These are phyloP conservation scores for Epinephelus malabaricus DNA, from an alignment of 2,797 vertebrate species.

Conservation along the genomic window DNA sequence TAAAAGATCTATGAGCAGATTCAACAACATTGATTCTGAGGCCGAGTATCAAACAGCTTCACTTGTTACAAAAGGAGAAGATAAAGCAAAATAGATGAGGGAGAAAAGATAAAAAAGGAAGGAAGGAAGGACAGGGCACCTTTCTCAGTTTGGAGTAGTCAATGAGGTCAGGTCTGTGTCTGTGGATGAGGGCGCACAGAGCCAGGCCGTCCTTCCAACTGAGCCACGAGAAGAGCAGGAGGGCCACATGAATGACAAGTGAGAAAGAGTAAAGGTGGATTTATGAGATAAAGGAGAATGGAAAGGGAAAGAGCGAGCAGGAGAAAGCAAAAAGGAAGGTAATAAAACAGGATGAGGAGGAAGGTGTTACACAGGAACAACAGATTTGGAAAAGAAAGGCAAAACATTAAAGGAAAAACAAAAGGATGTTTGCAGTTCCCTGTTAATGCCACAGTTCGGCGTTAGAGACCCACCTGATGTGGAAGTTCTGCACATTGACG, in stretches of 20 bases:
- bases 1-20: neutral
- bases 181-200: slow-evolving; percentile 95
- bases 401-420: neutral
- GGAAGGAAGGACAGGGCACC: slow-evolving; percentile 72
- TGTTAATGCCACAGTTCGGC: slow-evolving; percentile 17
- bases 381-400: neutral
- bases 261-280: neutral
- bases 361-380: neutral
- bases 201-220: slow-evolving; percentile 96
- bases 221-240: slow-evolving; percentile 40
- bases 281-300: neutral
- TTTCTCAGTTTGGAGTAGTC: slow-evolving; percentile 95
- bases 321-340: neutral
- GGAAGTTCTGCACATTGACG: slow-evolving; percentile 98
- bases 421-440: slow-evolving; percentile 27
- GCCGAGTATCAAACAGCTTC: neutral
- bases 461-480: slow-evolving; percentile 90
- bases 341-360: neutral
- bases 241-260: neutral
- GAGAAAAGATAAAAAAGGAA: neutral
- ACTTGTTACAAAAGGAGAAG: neutral
- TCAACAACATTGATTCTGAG: neutral
- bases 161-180: slow-evolving; percentile 91
- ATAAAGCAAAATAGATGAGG: neutral
- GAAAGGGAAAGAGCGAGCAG: neutral